Conservation (phyloP, 2,797 vertebrate species). For the Rhynchonycteris naso region DNA sequence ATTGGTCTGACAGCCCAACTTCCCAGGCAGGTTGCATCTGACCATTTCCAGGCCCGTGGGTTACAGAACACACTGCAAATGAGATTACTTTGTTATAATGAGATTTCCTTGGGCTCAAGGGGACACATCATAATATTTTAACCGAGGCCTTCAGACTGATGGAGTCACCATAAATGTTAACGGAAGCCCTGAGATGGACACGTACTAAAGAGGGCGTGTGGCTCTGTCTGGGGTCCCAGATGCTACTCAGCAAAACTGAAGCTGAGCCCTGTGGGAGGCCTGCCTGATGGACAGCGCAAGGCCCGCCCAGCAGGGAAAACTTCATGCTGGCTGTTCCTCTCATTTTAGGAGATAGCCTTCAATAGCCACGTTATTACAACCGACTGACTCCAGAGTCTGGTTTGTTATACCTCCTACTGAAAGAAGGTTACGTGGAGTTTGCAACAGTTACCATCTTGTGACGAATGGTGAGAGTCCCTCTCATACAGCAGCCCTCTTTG, state of each 20-base stretch:
- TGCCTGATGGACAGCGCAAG: not conserved
- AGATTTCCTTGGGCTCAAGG: constrained; percentile 69
- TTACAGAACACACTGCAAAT: constrained; percentile 60
- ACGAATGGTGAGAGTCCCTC: not conserved
- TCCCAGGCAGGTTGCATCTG: constrained; percentile 77
- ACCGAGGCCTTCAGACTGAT: constrained; percentile 56
- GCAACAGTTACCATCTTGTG: not conserved
- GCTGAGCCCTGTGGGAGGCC: not conserved
- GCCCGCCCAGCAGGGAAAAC: not conserved
- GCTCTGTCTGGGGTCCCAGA: not conserved
- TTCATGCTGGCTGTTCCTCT: not conserved
- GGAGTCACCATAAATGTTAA: not conserved
- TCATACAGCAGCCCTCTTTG: not conserved
- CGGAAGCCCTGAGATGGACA: not conserved
- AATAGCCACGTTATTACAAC: not conserved
- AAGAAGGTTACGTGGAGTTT: not conserved
- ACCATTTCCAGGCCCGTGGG: constrained; percentile 65
- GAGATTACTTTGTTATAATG: constrained; percentile 73
- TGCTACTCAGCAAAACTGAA: not conserved
- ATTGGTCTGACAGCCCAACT: constrained; percentile 86
- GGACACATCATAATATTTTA: constrained; percentile 70
- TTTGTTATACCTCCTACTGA: not conserved
- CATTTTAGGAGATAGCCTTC: not conserved
- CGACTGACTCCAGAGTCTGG: not conserved
- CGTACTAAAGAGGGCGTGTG: not conserved